Conservation (phyloP, 92 coral and sea anemone species). For the Bergia sp. region DNA sequence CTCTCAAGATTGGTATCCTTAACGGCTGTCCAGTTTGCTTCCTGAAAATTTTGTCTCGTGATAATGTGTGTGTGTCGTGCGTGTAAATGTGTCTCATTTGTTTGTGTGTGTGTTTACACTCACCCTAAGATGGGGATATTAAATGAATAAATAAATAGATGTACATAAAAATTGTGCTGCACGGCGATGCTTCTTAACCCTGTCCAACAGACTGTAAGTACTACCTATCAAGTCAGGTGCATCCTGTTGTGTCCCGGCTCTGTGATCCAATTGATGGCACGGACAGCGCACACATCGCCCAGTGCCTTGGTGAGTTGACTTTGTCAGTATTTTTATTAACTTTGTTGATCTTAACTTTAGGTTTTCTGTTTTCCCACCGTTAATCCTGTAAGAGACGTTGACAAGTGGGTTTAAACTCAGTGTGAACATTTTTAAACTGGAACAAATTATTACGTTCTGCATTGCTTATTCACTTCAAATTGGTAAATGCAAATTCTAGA, state of each 20-base stretch:
- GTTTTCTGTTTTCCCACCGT: no score
- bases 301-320: conserved; percentile 80
- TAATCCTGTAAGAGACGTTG: neutral
- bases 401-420: neutral
- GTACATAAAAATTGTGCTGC: neutral
- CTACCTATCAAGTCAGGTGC: conserved; percentile 95
- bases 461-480: no score
- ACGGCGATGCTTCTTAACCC: conserved; percentile 39
- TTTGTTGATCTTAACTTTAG: neutral
- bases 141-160: neutral
- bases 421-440: no score
- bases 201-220: conserved; percentile 68
- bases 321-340: neutral
- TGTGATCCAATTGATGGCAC: conserved; percentile 99
- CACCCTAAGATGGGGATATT: no score
- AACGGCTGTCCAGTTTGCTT: neutral
- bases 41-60: no score
- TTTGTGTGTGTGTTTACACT: no score
- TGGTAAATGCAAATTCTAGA: no score
- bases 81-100: no score
- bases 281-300: conserved; percentile 92
- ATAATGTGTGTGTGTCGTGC: neutral
- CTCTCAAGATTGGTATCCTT: conserved; percentile 98
- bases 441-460: no score
- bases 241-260: conserved; percentile 95